Percentiles rank a stretch among this genome's conserved stretches.
phyloP scores from a whole-genome alignment of 2,888 invertebrate species.

The Phymatocera aterrima region DNA sequence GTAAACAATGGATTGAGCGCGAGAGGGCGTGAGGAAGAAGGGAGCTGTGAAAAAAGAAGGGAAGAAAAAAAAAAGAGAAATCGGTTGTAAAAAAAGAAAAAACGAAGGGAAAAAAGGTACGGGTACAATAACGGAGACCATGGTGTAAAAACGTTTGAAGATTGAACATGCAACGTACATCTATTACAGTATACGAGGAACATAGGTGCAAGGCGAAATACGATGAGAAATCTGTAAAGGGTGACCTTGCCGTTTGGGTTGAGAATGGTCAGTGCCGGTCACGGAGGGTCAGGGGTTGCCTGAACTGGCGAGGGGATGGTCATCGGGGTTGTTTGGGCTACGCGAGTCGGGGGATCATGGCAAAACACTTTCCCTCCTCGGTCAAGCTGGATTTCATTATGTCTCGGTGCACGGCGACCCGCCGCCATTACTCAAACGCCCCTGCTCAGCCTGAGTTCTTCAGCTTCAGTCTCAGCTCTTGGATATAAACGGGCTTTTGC shows the following conservation, averaged over 20 bases:
- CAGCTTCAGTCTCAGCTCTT: background rate
- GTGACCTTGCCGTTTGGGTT: constrained; percentile 42
- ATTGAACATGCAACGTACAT: background rate
- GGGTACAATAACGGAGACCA: constrained; percentile 43
- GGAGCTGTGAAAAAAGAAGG: constrained; percentile 24
- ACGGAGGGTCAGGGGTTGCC: constrained; percentile 35
- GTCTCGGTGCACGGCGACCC: constrained; percentile 48
- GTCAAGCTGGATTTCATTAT: constrained; percentile 22
- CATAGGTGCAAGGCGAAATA: constrained; percentile 13
- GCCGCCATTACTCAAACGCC: constrained; percentile 62
- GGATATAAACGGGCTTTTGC: constrained; percentile 18
- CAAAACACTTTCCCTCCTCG: constrained; percentile 14
- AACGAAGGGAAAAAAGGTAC: constrained; percentile 53
- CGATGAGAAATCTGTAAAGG: constrained; percentile 37
- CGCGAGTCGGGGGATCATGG: constrained; percentile 18
- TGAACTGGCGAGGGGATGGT: no score
- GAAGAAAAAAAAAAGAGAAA: constrained; percentile 46
- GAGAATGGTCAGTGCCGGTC: constrained; percentile 58
- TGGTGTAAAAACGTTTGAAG: constrained; percentile 49
- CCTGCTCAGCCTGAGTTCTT: constrained; percentile 32
- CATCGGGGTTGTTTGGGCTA: constrained; percentile 31
- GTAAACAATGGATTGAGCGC: constrained; percentile 22
- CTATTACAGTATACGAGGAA: background rate
- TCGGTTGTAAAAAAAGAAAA: constrained; percentile 55
- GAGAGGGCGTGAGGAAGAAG: constrained; percentile 5